A percentile compares a stretch with the other conserved stretches of the same genome.
phyloP scores from a whole-genome alignment of 2,113 vertebrate species.

The Calidris pygmaea region DNA sequence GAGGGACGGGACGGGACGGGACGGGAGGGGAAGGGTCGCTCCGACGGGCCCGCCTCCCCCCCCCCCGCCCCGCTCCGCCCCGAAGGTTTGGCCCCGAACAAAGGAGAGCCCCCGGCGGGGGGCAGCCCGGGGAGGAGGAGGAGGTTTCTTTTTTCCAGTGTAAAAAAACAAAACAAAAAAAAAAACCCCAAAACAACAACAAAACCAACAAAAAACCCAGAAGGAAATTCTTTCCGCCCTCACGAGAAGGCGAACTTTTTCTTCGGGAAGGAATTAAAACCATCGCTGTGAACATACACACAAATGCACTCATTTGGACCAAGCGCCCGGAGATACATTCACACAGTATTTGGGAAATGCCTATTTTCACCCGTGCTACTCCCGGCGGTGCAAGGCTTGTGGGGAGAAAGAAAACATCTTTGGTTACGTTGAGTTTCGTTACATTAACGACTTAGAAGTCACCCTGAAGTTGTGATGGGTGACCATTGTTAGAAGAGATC shows the following conservation, averaged over 20 bases:
- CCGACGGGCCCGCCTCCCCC: neutral
- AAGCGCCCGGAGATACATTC: accelerated
- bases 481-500: neutral
- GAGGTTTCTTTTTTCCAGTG: neutral
- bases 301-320: neutral
- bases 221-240: neutral
- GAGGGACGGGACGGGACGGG: neutral
- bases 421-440: too few relatives aligned
- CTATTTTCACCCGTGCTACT: accelerated
- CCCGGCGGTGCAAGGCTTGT: accelerated
- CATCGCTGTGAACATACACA: accelerated
- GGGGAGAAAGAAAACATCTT: neutral
- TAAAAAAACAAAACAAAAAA: neutral
- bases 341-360: accelerated
- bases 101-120: neutral
- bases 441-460: too few relatives aligned
- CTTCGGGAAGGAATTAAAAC: neutral
- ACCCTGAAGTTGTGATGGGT: neutral
- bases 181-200: too few relatives aligned
- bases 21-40: neutral
- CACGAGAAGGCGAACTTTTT: neutral
- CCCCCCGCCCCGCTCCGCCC: neutral
- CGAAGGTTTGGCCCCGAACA: neutral
- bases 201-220: too few relatives aligned
- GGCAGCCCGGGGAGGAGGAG: neutral